These are phyloP conservation scores for Tragelaphus imberbis DNA, from an alignment of 2,113 vertebrate species.

Conservation along the genomic window DNA sequence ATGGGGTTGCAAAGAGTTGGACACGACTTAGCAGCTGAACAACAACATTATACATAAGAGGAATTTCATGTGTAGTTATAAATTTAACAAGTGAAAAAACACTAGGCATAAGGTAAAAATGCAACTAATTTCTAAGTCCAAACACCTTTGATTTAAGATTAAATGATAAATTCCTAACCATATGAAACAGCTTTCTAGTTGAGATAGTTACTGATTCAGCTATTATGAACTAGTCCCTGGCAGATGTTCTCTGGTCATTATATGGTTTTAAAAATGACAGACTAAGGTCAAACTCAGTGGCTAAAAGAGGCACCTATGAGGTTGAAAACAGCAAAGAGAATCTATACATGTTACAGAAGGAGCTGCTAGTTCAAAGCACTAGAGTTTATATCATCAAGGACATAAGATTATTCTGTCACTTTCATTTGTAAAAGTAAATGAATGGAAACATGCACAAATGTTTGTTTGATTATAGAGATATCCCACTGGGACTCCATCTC, in stretches of 20 bases:
- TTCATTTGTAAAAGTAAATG: slow-evolving; percentile 16
- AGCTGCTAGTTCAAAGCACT: neutral
- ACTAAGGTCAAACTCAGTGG: neutral
- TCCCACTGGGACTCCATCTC: neutral
- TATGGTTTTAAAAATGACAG: neutral
- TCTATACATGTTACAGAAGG: neutral
- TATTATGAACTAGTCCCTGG: neutral
- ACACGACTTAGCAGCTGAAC: neutral
- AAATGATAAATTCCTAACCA: neutral
- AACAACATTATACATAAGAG: neutral
- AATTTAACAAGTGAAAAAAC: neutral
- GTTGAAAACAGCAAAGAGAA: neutral
- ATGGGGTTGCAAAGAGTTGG: neutral
- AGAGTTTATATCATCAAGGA: neutral
- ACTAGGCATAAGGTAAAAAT: neutral
- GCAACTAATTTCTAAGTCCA: neutral
- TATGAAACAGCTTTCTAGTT: neutral
- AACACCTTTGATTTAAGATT: neutral
- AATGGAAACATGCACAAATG: neutral
- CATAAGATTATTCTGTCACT: neutral
- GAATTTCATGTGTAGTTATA: neutral
- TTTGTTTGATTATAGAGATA: neutral
- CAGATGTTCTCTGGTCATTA: neutral
- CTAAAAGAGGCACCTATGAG: neutral
- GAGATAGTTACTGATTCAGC: neutral